A percentile compares a stretch with the other conserved stretches of the same genome.
Evolutionary conservation across 1,140 invertebrate genomes (phyloP).

Genomic region (Pseudomyrmex dendroicus): DNA sequence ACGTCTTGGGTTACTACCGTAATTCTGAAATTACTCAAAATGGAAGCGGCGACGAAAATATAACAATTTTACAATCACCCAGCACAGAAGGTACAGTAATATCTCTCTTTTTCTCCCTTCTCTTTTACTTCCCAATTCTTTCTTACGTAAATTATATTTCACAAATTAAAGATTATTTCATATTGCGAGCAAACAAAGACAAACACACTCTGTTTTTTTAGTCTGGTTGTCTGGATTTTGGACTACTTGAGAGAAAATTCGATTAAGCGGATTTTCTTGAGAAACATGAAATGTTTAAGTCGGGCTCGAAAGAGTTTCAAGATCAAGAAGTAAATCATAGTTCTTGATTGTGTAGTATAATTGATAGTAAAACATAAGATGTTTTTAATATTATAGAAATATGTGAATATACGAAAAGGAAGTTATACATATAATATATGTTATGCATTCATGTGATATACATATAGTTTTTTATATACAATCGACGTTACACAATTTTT

Average conservation of each 20-base stretch:
- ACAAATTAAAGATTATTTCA: not conserved
- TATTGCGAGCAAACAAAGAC: not conserved
- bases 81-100: constrained; percentile 54
- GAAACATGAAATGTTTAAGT: not conserved
- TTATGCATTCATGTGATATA: not conserved
- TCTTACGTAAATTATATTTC: not conserved
- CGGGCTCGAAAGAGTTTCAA: not conserved
- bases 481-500: constrained; percentile 32
- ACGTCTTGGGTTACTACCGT: constrained; percentile 64
- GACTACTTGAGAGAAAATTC: constrained; percentile 57
- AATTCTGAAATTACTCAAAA: constrained; percentile 67
- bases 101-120: not conserved
- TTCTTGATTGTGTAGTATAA: constrained; percentile 22
- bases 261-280: constrained; percentile 26
- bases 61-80: constrained; percentile 68
- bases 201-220: constrained; percentile 20
- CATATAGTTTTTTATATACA: not conserved
- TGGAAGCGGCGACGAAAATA: constrained; percentile 74
- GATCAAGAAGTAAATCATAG: not conserved
- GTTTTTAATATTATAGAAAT: constrained; percentile 12
- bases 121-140: not conserved
- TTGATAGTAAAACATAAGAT: constrained; percentile 21
- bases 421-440: not conserved
- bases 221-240: constrained; percentile 76
- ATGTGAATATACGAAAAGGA: constrained; percentile 11